phyloP scores from a whole-genome alignment of 1,140 invertebrate genomes.

The Ruditapes philippinarum region DNA sequence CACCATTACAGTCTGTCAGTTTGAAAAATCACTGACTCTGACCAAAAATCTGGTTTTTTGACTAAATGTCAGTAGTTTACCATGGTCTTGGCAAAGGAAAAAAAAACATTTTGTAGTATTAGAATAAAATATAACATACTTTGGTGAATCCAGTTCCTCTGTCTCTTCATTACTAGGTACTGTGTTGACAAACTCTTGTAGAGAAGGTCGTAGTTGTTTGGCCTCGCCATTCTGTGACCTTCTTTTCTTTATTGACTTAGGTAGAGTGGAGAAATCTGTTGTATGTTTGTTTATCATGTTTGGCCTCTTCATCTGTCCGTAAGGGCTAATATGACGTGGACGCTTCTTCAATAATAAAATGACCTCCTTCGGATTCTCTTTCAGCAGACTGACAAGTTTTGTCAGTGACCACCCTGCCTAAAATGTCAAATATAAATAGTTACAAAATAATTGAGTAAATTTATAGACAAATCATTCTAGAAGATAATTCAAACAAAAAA shows the following conservation, averaged over 20 bases:
- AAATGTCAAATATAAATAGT: too few species aligned
- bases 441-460: too few species aligned
- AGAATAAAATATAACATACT: conserved; percentile 60
- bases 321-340: conserved; percentile 93
- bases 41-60: too few species aligned
- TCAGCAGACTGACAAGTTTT: conserved; percentile 92
- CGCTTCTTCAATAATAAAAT: conserved; percentile 94
- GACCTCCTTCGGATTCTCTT: conserved; percentile 93
- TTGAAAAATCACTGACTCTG: too few species aligned
- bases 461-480: too few species aligned
- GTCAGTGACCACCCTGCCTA: conserved; percentile 94
- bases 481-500: too few species aligned
- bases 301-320: conserved; percentile 90
- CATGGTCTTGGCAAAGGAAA: too few species aligned
- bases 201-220: conserved; percentile 78
- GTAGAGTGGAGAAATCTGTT: conserved; percentile 79
- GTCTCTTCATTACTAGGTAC: conserved; percentile 56
- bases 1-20: too few species aligned
- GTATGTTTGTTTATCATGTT: conserved; percentile 73
- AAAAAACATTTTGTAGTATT: too few species aligned
- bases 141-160: conserved; percentile 74
- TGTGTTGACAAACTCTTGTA: conserved; percentile 81
- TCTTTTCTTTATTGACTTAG: conserved; percentile 81
- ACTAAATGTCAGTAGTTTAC: too few species aligned
- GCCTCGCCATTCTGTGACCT: conserved; percentile 80